Base-by-base conservation (phyloP, 2,113 vertebrate species). In the Phaethornis superciliosus region DNA sequence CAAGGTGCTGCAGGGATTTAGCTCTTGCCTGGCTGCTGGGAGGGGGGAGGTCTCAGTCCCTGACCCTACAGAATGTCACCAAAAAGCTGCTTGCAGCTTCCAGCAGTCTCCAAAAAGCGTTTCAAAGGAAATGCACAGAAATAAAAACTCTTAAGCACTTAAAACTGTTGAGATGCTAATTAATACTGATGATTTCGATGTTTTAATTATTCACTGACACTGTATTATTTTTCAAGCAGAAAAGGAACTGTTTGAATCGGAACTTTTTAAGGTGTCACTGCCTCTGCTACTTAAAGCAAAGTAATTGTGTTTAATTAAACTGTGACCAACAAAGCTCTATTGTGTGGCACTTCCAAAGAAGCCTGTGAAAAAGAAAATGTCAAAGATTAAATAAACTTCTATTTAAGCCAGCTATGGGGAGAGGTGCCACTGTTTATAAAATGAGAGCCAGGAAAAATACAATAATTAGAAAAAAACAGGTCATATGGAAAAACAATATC, bases 401-500 rank as follows among this genome's bases (percentile, higher is more conserved):
- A 94, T 86, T 64, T 32, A 54, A 85, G 90, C 67, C 83, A 81
- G 95, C 59, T 46, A 46, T 71, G 76, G 93, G 83, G 90, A 96
- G 85, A 91, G 80, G 94, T 95, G 77, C 88, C 60, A 86, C 85
- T 82, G 58, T 89, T 87, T 95, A 93, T 59, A 95, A 96, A 85
- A 88, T 75, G 35, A 81, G 93, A 97, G 94, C 96, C 98, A 97
- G 97, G 81, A 95, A 96, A 97, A 96, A 97, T 89, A 96, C 40
- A 95, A 95, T 83, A 88, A 83, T 90, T 78, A 93, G 93, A 81
- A 87, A 86, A 90, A 95, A 97, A 0, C 93, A 95, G 81, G 96
- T 96, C 97, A 97, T 67, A 84, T 88, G 96, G 96, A 97, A 96
- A 96, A 96, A 94, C 88, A 85, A 79, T 92, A 93, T 97, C 96